phyloP scores from a whole-genome alignment of 2,888 invertebrate genomes.

The Tipula unca region DNA sequence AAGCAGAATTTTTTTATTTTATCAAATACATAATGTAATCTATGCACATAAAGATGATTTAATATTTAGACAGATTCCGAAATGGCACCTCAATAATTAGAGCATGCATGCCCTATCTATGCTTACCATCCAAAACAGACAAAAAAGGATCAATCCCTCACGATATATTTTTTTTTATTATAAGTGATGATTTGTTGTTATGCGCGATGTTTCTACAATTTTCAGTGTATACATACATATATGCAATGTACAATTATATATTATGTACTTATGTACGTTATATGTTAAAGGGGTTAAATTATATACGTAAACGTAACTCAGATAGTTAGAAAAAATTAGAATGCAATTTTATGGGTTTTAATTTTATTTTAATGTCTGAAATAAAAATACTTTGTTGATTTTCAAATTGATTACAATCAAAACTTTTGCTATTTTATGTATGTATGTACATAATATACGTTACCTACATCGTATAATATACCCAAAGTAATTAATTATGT shows the following conservation, averaged over 20 bases:
- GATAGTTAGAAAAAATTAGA: background rate
- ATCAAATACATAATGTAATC: background rate
- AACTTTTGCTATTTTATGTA: background rate
- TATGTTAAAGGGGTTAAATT: background rate
- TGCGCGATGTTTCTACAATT: background rate
- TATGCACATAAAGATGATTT: background rate
- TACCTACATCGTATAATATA: background rate
- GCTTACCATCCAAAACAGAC: background rate
- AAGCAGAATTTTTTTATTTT: background rate
- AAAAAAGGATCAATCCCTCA: background rate
- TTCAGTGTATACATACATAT: background rate
- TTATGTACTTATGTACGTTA: background rate
- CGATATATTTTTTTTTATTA: background rate
- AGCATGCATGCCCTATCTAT: background rate
- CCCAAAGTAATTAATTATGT: background rate
- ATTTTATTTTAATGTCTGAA: background rate
- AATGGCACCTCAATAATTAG: conserved; percentile 8
- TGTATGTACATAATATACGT: too few species aligned
- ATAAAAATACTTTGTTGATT: background rate
- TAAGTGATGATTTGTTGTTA: background rate
- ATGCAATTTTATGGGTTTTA: background rate
- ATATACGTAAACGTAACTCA: background rate
- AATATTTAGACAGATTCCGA: background rate
- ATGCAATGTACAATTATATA: background rate
- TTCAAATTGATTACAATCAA: background rate